Percentiles rank a stretch among this genome's conserved stretches.
Conservation (phyloP, 2,113 vertebrate genomes). For the Tupaia tana region DNA sequence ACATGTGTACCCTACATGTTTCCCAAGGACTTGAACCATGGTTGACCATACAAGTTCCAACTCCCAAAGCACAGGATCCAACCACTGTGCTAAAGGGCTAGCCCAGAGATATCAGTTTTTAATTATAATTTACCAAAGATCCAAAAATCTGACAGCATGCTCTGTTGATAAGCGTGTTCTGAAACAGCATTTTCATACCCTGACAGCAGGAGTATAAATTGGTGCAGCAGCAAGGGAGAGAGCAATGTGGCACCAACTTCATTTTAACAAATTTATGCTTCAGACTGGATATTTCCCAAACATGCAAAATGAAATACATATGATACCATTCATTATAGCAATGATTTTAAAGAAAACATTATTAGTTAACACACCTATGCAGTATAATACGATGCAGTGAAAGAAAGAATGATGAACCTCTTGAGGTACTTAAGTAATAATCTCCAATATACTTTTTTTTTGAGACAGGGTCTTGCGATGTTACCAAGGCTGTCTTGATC, state of each 20-base stretch:
- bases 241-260: not conserved
- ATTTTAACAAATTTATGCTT: not conserved
- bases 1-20: too few species aligned
- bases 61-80: too few species aligned
- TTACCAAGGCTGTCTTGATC: too few species aligned
- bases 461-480: too few species aligned
- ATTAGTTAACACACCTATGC: not conserved
- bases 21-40: too few species aligned
- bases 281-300: not conserved
- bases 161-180: not conserved
- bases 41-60: too few species aligned
- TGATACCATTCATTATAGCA: not conserved
- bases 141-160: not conserved
- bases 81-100: too few species aligned
- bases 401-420: not conserved
- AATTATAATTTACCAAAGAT: conserved; percentile 31
- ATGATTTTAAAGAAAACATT: conserved; percentile 18
- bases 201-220: not conserved
- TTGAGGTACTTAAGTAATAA: not conserved
- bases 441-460: not conserved
- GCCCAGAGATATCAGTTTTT: not conserved
- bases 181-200: not conserved
- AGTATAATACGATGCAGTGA: not conserved
- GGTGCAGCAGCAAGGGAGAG: not conserved
- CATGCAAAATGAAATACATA: not conserved